phyloP scores from a whole-genome alignment of 2,113 vertebrate species.

The Urocitellus parryii region DNA sequence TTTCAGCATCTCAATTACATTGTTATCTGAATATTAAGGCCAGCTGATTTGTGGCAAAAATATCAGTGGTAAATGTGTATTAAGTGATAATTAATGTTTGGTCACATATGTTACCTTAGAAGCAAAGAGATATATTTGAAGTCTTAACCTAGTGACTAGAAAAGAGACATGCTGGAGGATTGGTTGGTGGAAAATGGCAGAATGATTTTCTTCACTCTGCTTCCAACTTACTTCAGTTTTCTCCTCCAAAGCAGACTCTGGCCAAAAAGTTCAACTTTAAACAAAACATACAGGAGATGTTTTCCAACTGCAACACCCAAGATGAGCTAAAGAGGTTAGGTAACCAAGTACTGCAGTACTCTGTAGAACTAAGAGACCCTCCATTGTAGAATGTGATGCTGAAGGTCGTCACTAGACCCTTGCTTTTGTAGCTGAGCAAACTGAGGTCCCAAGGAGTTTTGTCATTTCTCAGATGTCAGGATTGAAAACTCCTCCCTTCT shows the following conservation, averaged over 20 bases:
- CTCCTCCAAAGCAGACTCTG: neutral
- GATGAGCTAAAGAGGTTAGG: neutral
- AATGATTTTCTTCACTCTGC: neutral
- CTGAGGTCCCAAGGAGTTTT: neutral
- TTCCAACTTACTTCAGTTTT: neutral
- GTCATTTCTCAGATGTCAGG: neutral
- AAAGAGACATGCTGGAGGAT: neutral
- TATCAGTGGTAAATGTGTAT: neutral
- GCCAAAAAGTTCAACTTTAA: neutral
- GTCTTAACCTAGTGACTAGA: neutral
- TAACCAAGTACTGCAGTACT: neutral
- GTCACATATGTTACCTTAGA: neutral
- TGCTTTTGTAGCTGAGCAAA: neutral
- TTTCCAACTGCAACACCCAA: neutral
- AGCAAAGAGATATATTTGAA: neutral
- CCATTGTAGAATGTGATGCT: neutral
- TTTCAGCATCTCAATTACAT: neutral
- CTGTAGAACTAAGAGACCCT: neutral
- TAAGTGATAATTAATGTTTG: neutral
- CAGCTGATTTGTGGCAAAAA: neutral
- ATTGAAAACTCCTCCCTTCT: neutral
- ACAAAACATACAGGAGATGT: neutral
- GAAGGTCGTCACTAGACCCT: neutral
- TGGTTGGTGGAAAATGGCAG: neutral
- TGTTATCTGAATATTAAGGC: neutral